Conservation (phyloP, 2,113 vertebrate species). For the Dendrocopos noguchii region DNA sequence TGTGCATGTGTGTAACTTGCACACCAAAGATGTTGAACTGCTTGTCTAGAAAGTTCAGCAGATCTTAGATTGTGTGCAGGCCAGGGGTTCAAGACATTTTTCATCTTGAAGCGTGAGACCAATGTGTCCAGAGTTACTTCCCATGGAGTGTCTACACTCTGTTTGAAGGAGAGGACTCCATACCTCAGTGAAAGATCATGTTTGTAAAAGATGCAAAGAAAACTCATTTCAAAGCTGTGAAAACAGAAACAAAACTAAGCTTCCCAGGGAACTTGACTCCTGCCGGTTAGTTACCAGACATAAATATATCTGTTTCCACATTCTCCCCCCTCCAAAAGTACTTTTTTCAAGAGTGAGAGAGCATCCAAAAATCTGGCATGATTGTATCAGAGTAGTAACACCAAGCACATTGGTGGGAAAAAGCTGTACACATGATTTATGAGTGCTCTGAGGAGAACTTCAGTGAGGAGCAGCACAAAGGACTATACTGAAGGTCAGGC, state of each 20-base stretch:
- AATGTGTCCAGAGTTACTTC: background rate
- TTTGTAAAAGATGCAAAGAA: background rate
- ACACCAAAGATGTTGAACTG: background rate
- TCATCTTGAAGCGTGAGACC: background rate
- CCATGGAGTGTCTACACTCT: background rate
- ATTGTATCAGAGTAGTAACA: background rate
- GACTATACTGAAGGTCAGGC: background rate
- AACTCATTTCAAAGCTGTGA: conserved; percentile 35
- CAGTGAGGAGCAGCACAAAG: background rate
- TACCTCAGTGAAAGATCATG: conserved; percentile 17
- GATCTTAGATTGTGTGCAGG: background rate
- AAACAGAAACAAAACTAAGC: conserved; percentile 15
- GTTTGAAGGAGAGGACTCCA: background rate
- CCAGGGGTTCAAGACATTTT: background rate
- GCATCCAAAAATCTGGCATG: background rate
- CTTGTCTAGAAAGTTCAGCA: background rate
- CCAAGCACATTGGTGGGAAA: conserved; percentile 2
- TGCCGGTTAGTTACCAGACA: background rate
- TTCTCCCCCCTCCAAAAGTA: background rate
- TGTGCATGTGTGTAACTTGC: accelerated
- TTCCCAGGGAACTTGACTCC: conserved; percentile 42
- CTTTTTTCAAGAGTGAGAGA: background rate
- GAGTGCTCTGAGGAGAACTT: conserved; percentile 13
- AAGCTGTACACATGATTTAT: background rate
- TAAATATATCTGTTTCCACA: background rate